Percentiles rank a stretch among this genome's conserved stretches.
Evolutionary conservation across 1,140 invertebrate species (phyloP).

Genomic region (Armadillidium nasatum): DNA sequence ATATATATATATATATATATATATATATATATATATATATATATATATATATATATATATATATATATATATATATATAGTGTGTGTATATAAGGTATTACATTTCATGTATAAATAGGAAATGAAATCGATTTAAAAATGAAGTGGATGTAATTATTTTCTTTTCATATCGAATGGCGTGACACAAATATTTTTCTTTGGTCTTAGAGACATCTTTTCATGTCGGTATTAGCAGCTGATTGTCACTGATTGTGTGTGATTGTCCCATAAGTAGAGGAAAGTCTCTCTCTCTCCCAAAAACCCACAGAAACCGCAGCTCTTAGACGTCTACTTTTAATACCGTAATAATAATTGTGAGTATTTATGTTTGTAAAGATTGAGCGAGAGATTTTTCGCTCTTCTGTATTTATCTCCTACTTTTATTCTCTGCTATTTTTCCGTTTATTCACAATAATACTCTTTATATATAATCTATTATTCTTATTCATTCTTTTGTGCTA

Average conservation of each 20-base stretch:
- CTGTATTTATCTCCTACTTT: too few species aligned
- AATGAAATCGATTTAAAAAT: background rate
- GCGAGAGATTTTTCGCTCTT: too few species aligned
- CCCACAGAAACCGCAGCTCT: background rate
- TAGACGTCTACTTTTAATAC: too few species aligned
- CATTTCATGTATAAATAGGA: constrained; percentile 5
- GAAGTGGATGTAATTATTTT: background rate
- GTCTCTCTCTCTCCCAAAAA: background rate
- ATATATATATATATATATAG: background rate
- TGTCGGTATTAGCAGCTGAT: constrained; percentile 7
- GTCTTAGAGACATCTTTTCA: constrained; percentile 1
- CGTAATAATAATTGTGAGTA: too few species aligned
- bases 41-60: background rate
- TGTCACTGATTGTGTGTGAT: constrained; percentile 3
- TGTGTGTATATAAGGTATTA: constrained; percentile 17
- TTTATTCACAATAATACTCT: too few species aligned
- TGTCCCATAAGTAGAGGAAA: background rate
- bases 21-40: constrained; percentile 13
- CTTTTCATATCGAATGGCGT: constrained; percentile 4
- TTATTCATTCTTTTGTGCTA: too few species aligned
- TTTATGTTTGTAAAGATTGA: too few species aligned
- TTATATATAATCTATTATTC: too few species aligned
- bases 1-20: constrained; percentile 17
- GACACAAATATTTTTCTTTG: constrained; percentile 12
- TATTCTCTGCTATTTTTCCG: too few species aligned